These are phyloP conservation scores for Enteromius fasciolatus DNA, from an alignment of 2,797 vertebrate genomes.

Conservation along the genomic window DNA sequence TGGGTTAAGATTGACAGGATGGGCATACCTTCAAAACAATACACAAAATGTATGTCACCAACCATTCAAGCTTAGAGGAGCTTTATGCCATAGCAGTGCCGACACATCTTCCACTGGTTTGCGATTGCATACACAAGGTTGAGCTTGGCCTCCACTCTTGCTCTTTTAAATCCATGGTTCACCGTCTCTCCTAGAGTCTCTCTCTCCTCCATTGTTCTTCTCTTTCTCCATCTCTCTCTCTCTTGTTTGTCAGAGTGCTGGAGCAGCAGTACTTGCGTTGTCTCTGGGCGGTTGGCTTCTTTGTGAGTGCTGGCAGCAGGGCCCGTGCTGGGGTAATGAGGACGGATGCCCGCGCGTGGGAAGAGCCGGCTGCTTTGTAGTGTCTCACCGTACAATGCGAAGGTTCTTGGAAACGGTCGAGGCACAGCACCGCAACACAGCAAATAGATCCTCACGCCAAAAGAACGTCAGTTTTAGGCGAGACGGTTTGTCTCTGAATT, in stretches of 20 bases:
- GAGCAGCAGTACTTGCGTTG: constrained; percentile 45
- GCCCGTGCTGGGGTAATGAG: constrained; percentile 64
- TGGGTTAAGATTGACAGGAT: constrained; percentile 37
- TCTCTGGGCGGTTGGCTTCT: constrained; percentile 54
- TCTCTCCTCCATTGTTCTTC: constrained; percentile 41
- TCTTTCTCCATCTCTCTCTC: constrained; percentile 31
- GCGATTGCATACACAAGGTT: constrained; percentile 44
- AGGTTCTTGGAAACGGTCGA: constrained; percentile 58
- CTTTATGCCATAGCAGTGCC: constrained; percentile 31
- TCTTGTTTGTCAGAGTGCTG: constrained; percentile 50
- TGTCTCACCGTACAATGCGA: constrained; percentile 58
- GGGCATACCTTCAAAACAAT: constrained; percentile 35
- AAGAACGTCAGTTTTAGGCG: constrained; percentile 53
- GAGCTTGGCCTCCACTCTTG: constrained; percentile 43
- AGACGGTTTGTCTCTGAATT: constrained; percentile 66
- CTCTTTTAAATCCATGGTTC: constrained; percentile 22
- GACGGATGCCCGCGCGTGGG: constrained; percentile 60
- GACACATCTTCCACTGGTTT: constrained; percentile 45
- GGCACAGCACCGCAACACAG: constrained; percentile 49
- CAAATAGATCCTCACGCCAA: constrained; percentile 57
- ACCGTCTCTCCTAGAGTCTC: neutral
- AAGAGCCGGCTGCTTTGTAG: constrained; percentile 63
- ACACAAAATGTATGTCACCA: constrained; percentile 46
- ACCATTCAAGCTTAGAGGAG: constrained; percentile 31
- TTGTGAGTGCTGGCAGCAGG: constrained; percentile 58